Base-by-base conservation (phyloP, 2,888 invertebrate genomes). In the Ceraclea dissimilis region DNA sequence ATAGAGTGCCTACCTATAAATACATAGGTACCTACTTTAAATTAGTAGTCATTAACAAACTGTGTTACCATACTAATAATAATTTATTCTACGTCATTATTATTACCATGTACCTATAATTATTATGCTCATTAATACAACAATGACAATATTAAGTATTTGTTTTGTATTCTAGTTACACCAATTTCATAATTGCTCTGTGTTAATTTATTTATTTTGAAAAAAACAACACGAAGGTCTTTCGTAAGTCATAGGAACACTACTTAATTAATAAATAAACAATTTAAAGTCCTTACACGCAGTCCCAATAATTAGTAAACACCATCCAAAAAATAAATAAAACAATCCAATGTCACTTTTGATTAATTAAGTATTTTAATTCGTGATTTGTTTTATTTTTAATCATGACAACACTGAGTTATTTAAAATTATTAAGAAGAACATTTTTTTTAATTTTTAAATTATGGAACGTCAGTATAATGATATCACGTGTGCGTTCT, bases 31-130 rank as follows among this genome's bases (percentile, higher is more conserved):
- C 39, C 39, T 13, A 39, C 39, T n/a, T 39, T 57, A 56, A 54
- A 49, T 61, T 61, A 61, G 59, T 46, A 22, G 54, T 61, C 55
- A 59, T 59, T 61, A 61, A 59, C 57, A 57, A 18, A 50, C 54
- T 49, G 53, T 47, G 53, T 54, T 48, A 49, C 49, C 39, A 46
- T 39, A 39, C 13, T n/a, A 39, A 39, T 8, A 39, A 39, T 39
- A 39, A 39, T 39, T 26, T 26, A 26, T 26, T 26, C 4, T 26
- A 39, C 13, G 39, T n/a, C 13, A 39, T 39, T 8, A 39, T 39
- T 39, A 39, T 39, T 39, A 26, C 26, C 26, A 26, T 26, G 26
- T 26, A n/a, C n/a, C n/a, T 8, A 39, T 39, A 8, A 39, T 39
- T 39, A 26, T 10, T 10, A 26, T 26, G 26, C 10, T 39, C 39